These are phyloP conservation scores for Catagonus wagneri DNA, from an alignment of 2,113 vertebrate species.

Conservation along the genomic window DNA sequence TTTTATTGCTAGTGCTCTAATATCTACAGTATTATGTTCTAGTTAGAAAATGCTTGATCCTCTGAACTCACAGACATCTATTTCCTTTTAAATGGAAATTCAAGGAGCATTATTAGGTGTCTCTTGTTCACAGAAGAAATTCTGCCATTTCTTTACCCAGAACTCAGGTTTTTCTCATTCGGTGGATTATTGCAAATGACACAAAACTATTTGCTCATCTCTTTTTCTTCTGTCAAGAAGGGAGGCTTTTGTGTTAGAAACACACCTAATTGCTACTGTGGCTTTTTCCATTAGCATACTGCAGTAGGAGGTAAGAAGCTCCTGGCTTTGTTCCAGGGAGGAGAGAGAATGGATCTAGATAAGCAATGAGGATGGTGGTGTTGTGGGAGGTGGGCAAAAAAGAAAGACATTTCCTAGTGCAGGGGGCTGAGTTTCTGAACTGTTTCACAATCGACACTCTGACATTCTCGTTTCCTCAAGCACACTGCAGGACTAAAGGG, in stretches of 20 bases:
- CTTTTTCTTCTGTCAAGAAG: constrained; percentile 46
- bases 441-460: not conserved
- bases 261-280: not conserved
- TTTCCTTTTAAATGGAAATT: constrained; percentile 69
- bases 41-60: constrained; percentile 26
- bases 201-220: constrained; percentile 56
- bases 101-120: constrained; percentile 27
- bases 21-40: constrained; percentile 50
- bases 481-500: not conserved
- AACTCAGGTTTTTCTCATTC: constrained; percentile 38
- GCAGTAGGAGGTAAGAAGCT: not conserved
- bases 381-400: rapidly evolving
- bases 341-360: not conserved
- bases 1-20: constrained; percentile 28
- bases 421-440: not conserved
- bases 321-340: not conserved
- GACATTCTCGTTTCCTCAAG: not conserved
- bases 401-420: not conserved
- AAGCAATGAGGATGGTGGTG: not conserved
- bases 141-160: not conserved
- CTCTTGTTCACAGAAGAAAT: constrained; percentile 51
- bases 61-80: constrained; percentile 31
- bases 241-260: constrained; percentile 39
- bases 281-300: not conserved
- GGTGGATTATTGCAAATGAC: constrained; percentile 45